These are phyloP conservation scores for Hystrix brachyura DNA, from an alignment of 2,113 vertebrate genomes.

Conservation along the genomic window DNA sequence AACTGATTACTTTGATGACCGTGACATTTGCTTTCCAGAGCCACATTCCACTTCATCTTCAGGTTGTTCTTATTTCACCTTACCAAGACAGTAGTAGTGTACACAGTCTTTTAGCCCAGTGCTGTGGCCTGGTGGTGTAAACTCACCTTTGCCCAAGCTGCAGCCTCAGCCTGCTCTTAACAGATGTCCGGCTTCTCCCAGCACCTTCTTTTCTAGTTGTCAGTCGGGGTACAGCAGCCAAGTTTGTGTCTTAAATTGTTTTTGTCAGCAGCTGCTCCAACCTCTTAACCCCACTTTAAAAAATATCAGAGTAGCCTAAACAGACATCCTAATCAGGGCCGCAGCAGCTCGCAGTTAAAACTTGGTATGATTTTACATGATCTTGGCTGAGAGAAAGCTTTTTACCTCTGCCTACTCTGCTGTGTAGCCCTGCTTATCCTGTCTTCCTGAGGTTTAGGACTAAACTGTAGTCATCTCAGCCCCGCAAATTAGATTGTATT, in stretches of 20 bases:
- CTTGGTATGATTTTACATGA: neutral
- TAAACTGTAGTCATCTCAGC: too few relatives aligned
- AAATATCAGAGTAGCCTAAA: neutral
- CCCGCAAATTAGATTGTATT: neutral
- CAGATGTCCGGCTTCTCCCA: neutral
- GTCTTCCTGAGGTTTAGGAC: neutral
- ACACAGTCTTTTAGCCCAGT: neutral
- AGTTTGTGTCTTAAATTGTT: neutral
- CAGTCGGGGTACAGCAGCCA: neutral
- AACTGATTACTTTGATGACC: neutral
- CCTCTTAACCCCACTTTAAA: neutral
- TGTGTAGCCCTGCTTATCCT: accelerated
- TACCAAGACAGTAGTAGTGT: neutral
- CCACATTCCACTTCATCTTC: neutral
- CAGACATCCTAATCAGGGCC: neutral
- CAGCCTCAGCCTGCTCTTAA: neutral
- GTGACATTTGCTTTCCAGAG: neutral
- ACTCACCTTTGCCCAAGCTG: neutral
- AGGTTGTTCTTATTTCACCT: constrained; percentile 20
- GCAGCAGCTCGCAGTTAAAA: neutral
- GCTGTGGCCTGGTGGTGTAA: neutral
- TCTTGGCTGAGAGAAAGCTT: neutral
- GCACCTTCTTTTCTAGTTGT: neutral
- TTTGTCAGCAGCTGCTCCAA: neutral
- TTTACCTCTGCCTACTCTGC: neutral